A percentile compares a stretch with the other conserved stretches of the same genome.
These are phyloP conservation scores for Pteria penguin DNA, from an alignment of 2,888 invertebrate species.

Conservation along the genomic window DNA sequence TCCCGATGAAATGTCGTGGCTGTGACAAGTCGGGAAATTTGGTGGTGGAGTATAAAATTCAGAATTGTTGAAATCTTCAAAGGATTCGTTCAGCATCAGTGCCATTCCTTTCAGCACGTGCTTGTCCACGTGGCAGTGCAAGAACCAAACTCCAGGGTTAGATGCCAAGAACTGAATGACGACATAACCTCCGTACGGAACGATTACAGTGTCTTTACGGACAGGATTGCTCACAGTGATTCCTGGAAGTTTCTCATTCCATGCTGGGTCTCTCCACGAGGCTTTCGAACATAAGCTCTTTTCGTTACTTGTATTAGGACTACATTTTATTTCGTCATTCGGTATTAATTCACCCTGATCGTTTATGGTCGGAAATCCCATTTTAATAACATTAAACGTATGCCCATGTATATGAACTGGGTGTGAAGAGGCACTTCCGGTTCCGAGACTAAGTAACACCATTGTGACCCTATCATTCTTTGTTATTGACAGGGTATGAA, in stretches of 20 bases:
- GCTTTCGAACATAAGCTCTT: background rate
- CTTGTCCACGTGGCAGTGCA: slow-evolving; percentile 68
- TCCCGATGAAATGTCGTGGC: too few species aligned
- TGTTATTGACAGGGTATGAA: background rate
- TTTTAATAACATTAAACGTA: background rate
- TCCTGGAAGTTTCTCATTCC: slow-evolving; percentile 37
- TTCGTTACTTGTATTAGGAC: background rate
- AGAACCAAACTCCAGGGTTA: slow-evolving; percentile 69
- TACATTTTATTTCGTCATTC: slow-evolving; percentile 1
- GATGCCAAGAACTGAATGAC: slow-evolving; percentile 62
- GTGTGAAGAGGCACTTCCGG: background rate
- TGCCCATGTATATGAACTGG: slow-evolving; percentile 4
- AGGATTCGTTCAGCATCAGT: slow-evolving; percentile 62
- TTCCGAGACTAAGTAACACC: background rate
- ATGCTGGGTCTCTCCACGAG: background rate
- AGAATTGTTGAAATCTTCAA: background rate
- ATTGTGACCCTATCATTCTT: background rate
- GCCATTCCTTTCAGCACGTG: slow-evolving; percentile 68
- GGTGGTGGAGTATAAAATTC: background rate
- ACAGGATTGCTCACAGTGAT: slow-evolving; percentile 56
- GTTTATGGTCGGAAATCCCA: background rate
- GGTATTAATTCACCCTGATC: background rate
- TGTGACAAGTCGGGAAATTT: background rate
- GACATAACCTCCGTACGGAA: slow-evolving; percentile 68
- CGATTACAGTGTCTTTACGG: slow-evolving; percentile 65